Base-by-base conservation (phyloP, 1,140 invertebrate species). In the Cyclargus thomasi region DNA sequence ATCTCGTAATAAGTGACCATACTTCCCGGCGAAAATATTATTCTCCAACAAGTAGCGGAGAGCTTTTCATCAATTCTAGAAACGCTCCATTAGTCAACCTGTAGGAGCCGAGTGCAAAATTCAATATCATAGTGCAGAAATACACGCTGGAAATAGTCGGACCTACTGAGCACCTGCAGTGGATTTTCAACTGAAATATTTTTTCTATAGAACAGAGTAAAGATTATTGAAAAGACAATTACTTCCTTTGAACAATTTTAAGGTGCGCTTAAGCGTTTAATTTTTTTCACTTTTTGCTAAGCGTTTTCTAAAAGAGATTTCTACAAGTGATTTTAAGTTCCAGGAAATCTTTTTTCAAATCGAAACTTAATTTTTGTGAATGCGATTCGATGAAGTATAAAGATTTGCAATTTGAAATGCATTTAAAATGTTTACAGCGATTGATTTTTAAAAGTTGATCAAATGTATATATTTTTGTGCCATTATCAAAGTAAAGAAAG, bases 21-120 rank as follows among this genome's bases (percentile, higher is more conserved):
- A 20, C 21, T 20, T 59, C 55, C 55, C 10, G 10, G 55, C 20
- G 55, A 59, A 59, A 59, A 59, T 59, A 59, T 59, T 59, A 59
- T 59, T 20, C 55, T 59, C 55, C 20, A 59, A 59, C 55, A 59
- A 59, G 55, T 59, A 59, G 55, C 18, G 18, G 55, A 59, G 20
- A 59, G 55, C 55, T 59, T 59, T 59, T 59, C 55, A 59, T 59
- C 55, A 59, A 59, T 59, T 59, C 55, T 59, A 59, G 55, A 59
- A 59, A 20, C 17, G 55, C 18, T 59, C 55, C 55, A 59, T 59
- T 59, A 59, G 55, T 59, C 55, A 59, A 59, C 55, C 55, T 59
- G 55, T 59, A 59, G 55, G 55, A 21, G 17, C 39, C 4, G 18
- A 20, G 55, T 59, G 55, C 55, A 21, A 59, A 59, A 59, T 59